Evolutionary conservation across 2,888 invertebrate genomes (phyloP), one percentile per base, ranked within the genome.

Genomic region (Clostera curtula): DNA sequence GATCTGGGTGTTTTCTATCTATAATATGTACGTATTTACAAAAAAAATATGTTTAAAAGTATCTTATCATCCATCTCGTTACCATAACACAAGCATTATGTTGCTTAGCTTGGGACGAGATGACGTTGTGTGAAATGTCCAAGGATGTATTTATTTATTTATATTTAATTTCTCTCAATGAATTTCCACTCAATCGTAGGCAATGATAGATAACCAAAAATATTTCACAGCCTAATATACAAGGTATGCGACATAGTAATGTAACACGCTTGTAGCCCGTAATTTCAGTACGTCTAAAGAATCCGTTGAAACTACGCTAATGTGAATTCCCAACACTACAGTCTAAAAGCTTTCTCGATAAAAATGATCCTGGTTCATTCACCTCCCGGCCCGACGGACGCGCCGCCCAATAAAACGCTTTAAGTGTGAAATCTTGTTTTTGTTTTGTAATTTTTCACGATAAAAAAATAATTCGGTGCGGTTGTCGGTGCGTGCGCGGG

Each of bases 391-490:
- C 36, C 31, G 37, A 26, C 31, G 43, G 41, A 42, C 45, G 26
- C 20, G 34, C 34, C 49, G 32, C 21, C 41, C 42, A 49, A 50
- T 51, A 47, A 54, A 58, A 56, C 36, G 42, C 45, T 50, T 49
- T 57, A 61, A 67, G 62, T 64, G 59, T 58, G 43, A 62, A 62
- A 55, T 62, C 64, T 56, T 63, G 59, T 67, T 63, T 56, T 58
- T 58, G 51, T 62, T 63, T 62, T 49, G 51, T 58, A 56, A 62
- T 58, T 57, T 60, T 60, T 56, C 55, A 55, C 50, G 45, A 51
- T 57, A 56, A 60, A 59, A 53, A 50, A 45, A 37, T 44, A 40
- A 34, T 52, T 40, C 31, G 44, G 34, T 37, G 40, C 14, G 18
- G 36, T 37, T 39, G 37, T 34, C 38, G 41, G 33, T 30, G 34